Evolutionary conservation across 2,113 vertebrate genomes (phyloP).

Genomic region (Synchiropus splendidus): DNA sequence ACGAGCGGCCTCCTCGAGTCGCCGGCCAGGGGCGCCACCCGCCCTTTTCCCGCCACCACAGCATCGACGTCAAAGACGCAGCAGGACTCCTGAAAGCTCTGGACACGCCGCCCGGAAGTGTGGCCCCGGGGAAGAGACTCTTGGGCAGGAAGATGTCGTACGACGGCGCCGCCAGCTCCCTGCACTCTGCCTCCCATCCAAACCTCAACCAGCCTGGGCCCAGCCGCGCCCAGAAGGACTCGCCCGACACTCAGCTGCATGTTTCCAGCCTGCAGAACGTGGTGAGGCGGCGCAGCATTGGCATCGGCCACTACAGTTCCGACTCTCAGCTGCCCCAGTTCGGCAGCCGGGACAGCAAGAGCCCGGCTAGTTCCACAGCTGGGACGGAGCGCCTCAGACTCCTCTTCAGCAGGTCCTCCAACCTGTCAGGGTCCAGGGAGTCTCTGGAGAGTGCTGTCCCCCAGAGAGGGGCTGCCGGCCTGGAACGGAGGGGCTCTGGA

Average conservation of each 20-base stretch:
- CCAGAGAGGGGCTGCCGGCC: conserved; percentile 50
- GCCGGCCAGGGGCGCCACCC: conserved; percentile 39
- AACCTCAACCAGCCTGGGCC: conserved; percentile 53
- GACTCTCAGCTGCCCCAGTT: conserved; percentile 75
- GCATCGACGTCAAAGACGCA: conserved; percentile 73
- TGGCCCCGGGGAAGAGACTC: conserved; percentile 12
- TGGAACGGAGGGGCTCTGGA: conserved; percentile 70
- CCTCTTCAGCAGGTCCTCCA: conserved; percentile 60
- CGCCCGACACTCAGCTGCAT: conserved; percentile 55
- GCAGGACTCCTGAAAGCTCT: conserved; percentile 62
- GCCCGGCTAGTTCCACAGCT: conserved; percentile 31
- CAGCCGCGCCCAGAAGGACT: conserved; percentile 50
- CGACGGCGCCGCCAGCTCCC: conserved; percentile 59
- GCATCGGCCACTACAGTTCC: conserved; percentile 77
- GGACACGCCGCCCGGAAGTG: conserved; percentile 44
- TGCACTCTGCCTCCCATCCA: conserved; percentile 51
- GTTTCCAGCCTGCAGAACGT: conserved; percentile 75
- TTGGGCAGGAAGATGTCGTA: conserved; percentile 71
- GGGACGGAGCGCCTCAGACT: conserved; percentile 68
- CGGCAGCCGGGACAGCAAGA: conserved; percentile 33
- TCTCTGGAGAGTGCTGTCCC: conserved; percentile 59
- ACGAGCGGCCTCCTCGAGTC: conserved; percentile 64
- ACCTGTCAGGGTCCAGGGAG: conserved; percentile 66
- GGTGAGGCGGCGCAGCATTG: conserved; percentile 69
- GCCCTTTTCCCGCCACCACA: conserved; percentile 67